Evolutionary conservation across 2,888 invertebrate species (phyloP), one percentile per base, ranked within the genome.

Genomic region (Erebia epiphron): DNA sequence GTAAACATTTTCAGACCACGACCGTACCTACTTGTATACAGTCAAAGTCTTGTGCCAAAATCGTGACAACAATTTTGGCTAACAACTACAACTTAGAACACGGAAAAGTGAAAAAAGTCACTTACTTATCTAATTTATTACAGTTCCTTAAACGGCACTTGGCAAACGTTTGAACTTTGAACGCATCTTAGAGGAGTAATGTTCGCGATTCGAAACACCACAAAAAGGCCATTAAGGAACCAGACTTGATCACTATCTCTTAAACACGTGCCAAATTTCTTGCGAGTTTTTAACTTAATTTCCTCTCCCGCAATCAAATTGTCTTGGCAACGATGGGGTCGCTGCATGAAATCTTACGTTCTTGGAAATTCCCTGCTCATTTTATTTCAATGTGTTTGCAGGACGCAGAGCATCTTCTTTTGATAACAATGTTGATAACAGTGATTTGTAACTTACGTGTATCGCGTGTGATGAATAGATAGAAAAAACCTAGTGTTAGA

Each of bases 251-350:
- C 73, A 67, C 70, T 72, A 75, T 75, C 74, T 70, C 72, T 70
- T 62, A 58, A 73, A 71, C 72, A 77, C 76, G 76, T 74, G 78
- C 77, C 78, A 78, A 78, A 77, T 78, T 75, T 76, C 73, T 75
- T 71, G 74, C 69, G 75, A 75, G 75, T 76, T 76, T 78, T 77
- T 77, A 76, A 73, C 74, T 78, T 77, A 69, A 77, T 76, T 77
- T 77, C 75, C 75, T 73, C 52, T 26, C 52, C 56, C 56, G 65
- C 62, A 75, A 67, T 68, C 65, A 67, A 72, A 56, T 68, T 64
- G 16, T 72, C 70, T 75, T 73, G 71, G 71, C 69, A 71, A 58
- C 61, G 66, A 21, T 69, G 56, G 66, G 49, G 62, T 56, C 58
- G 26, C 46, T 41, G 43, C 57, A 70, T 35, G 60, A 54, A 64